Evolutionary conservation across 2,113 vertebrate genomes (phyloP).

Genomic region (Gadus chalcogrammus): DNA sequence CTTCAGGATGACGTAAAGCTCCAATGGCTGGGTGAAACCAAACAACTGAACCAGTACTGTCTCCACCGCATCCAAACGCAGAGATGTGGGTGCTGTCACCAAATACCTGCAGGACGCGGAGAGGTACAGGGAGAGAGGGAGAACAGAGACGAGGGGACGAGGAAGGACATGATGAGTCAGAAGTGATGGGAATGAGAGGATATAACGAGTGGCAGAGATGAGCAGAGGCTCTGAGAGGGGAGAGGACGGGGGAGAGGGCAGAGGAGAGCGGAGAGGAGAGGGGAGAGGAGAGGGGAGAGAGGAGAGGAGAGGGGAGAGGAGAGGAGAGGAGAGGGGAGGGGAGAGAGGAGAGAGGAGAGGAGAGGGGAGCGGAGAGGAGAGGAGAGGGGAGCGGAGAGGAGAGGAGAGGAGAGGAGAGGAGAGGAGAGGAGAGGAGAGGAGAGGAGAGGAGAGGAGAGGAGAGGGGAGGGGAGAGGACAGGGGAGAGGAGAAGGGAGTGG

Average conservation of each 20-base stretch:
- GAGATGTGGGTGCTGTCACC: conserved; percentile 79
- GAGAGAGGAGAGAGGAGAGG: not conserved
- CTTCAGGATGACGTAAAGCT: conserved; percentile 71
- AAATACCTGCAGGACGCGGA: conserved; percentile 74
- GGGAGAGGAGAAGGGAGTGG: not conserved
- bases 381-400: not conserved
- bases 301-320: not conserved
- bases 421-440: not conserved
- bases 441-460: not conserved
- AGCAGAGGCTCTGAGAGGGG: not conserved
- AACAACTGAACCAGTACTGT: conserved; percentile 83
- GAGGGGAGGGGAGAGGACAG: not conserved
- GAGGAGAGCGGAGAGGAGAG: no score
- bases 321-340: no score
- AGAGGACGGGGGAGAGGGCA: no score
- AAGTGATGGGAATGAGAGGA: no score
- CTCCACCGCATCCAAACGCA: conserved; percentile 76
- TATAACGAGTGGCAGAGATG: not conserved
- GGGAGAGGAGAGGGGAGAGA: no score
- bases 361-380: not conserved
- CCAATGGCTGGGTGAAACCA: conserved; percentile 70
- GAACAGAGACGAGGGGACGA: no score
- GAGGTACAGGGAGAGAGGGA: conserved; percentile 9
- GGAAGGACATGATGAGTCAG: no score
- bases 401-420: not conserved